Conservation (phyloP, 30 jellyfish, hydroid and myxozoan species). For the Pseudorhiza aurosa region DNA sequence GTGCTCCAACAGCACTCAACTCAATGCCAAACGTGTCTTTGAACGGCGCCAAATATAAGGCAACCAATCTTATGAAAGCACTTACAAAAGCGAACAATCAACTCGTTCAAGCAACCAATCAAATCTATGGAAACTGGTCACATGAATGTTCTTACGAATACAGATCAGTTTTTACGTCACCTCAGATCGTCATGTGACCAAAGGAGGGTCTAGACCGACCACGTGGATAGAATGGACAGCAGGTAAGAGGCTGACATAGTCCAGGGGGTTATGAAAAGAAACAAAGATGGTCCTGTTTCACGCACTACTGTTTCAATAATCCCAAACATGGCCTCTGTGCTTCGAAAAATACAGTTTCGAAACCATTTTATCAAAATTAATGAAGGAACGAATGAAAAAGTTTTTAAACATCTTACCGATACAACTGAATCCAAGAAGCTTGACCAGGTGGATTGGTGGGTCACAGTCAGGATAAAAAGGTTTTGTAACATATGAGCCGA, state of each 20-base stretch:
- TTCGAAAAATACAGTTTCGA: too few relatives aligned
- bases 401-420: too few relatives aligned
- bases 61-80: background rate
- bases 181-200: slow-evolving; percentile 4
- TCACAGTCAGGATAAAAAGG: slow-evolving; percentile 77
- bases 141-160: background rate
- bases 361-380: too few relatives aligned
- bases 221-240: background rate
- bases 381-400: too few relatives aligned
- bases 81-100: background rate
- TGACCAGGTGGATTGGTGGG: slow-evolving; percentile 36
- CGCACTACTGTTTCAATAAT: too few relatives aligned
- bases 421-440: slow-evolving; percentile 28
- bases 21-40: slow-evolving; percentile 16
- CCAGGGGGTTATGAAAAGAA: background rate
- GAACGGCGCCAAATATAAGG: slow-evolving; percentile 13
- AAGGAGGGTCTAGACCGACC: slow-evolving; percentile 5
- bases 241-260: slow-evolving; percentile 7
- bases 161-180: background rate
- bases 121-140: background rate
- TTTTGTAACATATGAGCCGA: slow-evolving; percentile 68
- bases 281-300: too few relatives aligned
- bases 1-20: background rate
- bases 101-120: background rate
- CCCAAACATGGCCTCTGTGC: too few relatives aligned